phyloP scores from a whole-genome alignment of 2,797 vertebrate species.

The Halcyon badia region DNA sequence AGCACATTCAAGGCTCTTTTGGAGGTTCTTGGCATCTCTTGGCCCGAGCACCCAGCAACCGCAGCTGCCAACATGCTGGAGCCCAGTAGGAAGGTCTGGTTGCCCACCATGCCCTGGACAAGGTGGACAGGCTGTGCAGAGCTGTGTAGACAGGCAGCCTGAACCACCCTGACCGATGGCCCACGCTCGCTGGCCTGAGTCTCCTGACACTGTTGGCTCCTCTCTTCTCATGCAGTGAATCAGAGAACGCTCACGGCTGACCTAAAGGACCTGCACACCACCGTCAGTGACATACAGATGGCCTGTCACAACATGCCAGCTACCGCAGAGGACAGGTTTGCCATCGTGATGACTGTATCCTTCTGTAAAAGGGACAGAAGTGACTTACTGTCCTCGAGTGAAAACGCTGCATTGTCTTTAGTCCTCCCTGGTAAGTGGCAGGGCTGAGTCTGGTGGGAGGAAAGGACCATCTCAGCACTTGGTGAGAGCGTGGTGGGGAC shows the following conservation, averaged over 20 bases:
- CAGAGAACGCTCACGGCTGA: conserved; percentile 91
- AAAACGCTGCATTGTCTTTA: fast-evolving
- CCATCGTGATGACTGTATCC: conserved; percentile 94
- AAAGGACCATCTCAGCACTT: neutral
- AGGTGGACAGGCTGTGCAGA: fast-evolving
- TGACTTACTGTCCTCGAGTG: fast-evolving
- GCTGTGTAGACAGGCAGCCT: neutral
- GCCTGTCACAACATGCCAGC: conserved; percentile 90
- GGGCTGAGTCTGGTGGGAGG: neutral
- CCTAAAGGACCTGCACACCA: conserved; percentile 91
- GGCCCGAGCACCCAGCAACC: neutral
- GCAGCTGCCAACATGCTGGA: neutral
- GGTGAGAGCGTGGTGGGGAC: neutral
- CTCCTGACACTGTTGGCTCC: neutral
- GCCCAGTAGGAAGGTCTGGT: neutral
- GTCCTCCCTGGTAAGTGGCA: neutral
- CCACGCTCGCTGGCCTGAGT: fast-evolving
- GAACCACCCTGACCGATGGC: neutral
- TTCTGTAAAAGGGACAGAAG: conserved; percentile 8
- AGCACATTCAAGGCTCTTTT: neutral
- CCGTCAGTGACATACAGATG: conserved; percentile 91
- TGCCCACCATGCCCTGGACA: neutral
- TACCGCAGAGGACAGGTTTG: conserved; percentile 91
- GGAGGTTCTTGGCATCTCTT: neutral
- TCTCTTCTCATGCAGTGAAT: conserved; percentile 84